Base-by-base conservation (phyloP, 1,140 invertebrate genomes). In the Calephelis nemesis region DNA sequence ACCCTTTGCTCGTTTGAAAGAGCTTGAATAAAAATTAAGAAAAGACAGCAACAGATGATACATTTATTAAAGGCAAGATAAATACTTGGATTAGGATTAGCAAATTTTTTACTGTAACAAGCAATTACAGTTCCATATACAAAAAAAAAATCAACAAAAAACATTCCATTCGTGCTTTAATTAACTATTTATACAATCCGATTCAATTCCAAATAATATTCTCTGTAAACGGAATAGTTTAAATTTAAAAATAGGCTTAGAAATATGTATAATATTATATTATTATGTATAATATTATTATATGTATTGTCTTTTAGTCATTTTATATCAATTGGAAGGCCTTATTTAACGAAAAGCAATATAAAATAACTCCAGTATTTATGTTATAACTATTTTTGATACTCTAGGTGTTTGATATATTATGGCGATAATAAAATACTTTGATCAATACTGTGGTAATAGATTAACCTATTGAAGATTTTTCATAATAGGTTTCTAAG, bases 331-430 rank as follows among this genome's bases (percentile, higher is more conserved):
- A 30, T 54, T 54, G 9, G 19, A 54, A 30, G 15, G 52, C 52
- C 52, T 54, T 54, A 54, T 54, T 54, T 11, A 54, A 54, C 52
- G 52, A 39, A 39, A 58, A 58, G 54, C 54, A 58, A 58, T 58
- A 58, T 39, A 39, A 58, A 39, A 39, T 39, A 58, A 19, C 54
- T 30, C 30, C 54, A 58, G 54, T 58, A 58, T 58, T 58, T 58
- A 58, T 58, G 19, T 58, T 58, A 58, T 30, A 30, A 30, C 54
- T 58, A 58, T 58, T 58, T 58, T 58, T 58, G 54, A 58, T 58
- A 58, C 54, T 58, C 30, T 58, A 58, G 19, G 30, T 39, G 54
- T 58, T 58, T 58, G 54, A 58, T 30, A 58, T 30, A 30, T 19
- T 58, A 39, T 30, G 10, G 30, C 54, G 30, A 58, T 58, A 58